Base-by-base conservation (phyloP, 2,113 vertebrate genomes). In the Trematomus loennbergii region DNA sequence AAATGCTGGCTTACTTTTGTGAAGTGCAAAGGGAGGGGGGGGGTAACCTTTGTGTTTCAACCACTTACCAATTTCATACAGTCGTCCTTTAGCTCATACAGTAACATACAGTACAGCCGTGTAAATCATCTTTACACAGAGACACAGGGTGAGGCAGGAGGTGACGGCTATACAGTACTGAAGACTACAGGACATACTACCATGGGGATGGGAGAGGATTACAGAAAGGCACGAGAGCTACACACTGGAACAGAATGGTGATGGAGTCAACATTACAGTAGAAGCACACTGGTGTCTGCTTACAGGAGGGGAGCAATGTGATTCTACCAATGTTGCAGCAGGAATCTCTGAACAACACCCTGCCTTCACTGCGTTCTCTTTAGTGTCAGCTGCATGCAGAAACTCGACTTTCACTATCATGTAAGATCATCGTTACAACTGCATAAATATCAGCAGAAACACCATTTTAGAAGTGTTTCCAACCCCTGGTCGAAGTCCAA, bases 281-380 rank as follows among this genome's bases (percentile, higher is more conserved):
- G 91, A 92, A 94, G 85, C 91, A 92, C 91, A 90, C 72, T 79
- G 75, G 72, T 20, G 74, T 83, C 73, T 72, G 62, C 57, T 36
- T 73, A 13, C 45, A 79, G 71, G 66, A 77, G 22, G 62, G 79
- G 79, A 77, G 76, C 83, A 74, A 84, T 83, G 89, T 89, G 89
- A 82, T 93, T 94, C 92, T 92, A 91, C 91, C 68, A 59, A 92
- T 92, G 93, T 87, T 84, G 85, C 81, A 80, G 83, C 93, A 93
- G 92, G 86, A 94, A 94, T 93, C 91, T 78, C 82, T 81, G 60
- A 89, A 91, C 87, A 55, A 91, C 92, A 64, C 91, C 90, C 90
- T 77, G 54, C 87, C 83, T 85, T 64, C 87, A 64, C 73, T 12
- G 75, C 45, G 74, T 79, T 87, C 80, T 82, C 84, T 78, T 80